Conservation (phyloP, 2,797 vertebrate genomes). For the Cichlasoma orientale region DNA sequence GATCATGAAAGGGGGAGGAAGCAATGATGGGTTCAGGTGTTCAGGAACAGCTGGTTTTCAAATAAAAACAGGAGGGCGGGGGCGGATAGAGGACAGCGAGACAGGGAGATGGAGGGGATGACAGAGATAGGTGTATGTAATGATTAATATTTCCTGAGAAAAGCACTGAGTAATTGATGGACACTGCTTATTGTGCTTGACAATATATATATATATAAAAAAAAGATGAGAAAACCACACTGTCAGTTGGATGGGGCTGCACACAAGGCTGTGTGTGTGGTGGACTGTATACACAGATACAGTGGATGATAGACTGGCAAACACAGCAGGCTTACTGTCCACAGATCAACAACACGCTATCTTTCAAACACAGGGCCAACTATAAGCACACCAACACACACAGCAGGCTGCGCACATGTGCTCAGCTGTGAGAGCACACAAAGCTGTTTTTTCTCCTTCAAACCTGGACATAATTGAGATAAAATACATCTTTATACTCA, state of each 20-base stretch:
- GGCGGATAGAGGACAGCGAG: conserved; percentile 14
- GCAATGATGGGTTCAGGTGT: conserved; percentile 74
- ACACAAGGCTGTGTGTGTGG: conserved; percentile 7
- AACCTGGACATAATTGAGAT: conserved; percentile 32
- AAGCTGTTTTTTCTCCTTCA: conserved; percentile 18
- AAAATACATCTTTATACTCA: conserved; percentile 28
- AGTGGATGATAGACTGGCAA: conserved; percentile 50
- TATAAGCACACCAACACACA: conserved; percentile 9
- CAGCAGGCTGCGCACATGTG: conserved; percentile 15
- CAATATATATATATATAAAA: neutral
- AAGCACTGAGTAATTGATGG: conserved; percentile 47
- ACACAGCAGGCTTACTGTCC: conserved; percentile 50
- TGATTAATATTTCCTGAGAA: conserved; percentile 69
- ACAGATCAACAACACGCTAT: conserved; percentile 39
- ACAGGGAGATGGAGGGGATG: conserved; percentile 18
- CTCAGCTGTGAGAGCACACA: conserved; percentile 37
- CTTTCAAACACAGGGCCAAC: conserved; percentile 47
- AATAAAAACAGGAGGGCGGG: conserved; percentile 46
- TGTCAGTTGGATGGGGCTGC: conserved; percentile 10
- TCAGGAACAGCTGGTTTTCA: conserved; percentile 76
- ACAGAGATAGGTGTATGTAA: conserved; percentile 29
- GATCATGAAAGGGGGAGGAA: conserved; percentile 19
- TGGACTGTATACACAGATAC: conserved; percentile 45
- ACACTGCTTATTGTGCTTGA: conserved; percentile 57
- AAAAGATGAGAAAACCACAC: conserved; percentile 16